Conservation (phyloP, 2,888 invertebrate genomes). For the Eilema griseolum region DNA sequence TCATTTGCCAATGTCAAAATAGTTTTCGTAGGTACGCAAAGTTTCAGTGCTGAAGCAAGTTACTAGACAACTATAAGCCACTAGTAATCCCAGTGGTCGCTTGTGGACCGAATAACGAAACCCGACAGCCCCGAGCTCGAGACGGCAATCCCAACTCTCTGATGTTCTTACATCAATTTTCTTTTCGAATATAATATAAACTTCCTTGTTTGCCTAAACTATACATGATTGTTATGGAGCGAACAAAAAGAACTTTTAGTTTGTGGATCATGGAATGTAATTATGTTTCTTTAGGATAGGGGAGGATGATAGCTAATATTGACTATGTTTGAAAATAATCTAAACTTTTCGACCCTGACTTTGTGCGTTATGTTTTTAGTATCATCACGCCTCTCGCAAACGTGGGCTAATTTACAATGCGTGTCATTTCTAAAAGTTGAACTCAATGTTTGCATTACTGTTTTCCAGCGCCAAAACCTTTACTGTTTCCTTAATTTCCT, state of each 20-base stretch:
- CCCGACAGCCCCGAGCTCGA: not conserved
- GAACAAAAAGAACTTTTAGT: not conserved
- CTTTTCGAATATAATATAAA: not conserved
- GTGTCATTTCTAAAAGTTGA: constrained; percentile 69
- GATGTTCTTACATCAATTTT: too few relatives aligned
- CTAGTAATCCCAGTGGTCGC: constrained; percentile 3
- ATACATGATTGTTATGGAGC: not conserved
- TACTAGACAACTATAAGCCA: constrained; percentile 3
- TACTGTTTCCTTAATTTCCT: too few relatives aligned
- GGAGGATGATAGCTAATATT: constrained; percentile 6
- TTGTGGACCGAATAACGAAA: constrained; percentile 9
- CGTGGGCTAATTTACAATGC: constrained; percentile 51
- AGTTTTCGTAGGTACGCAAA: too few relatives aligned
- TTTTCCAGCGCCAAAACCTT: too few relatives aligned
- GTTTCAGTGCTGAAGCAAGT: not conserved
- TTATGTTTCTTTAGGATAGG: not conserved
- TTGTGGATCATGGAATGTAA: not conserved
- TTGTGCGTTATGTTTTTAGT: constrained; percentile 32
- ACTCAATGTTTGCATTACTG: constrained; percentile 73
- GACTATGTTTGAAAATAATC: constrained; percentile 21
- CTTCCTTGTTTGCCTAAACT: not conserved
- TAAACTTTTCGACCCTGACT: constrained; percentile 24
- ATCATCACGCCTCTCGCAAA: constrained; percentile 48
- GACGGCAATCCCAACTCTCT: not conserved
- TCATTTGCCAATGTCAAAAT: too few relatives aligned